Conservation (phyloP, 2,113 vertebrate genomes). For the Ictidomys tridecemlineatus region DNA sequence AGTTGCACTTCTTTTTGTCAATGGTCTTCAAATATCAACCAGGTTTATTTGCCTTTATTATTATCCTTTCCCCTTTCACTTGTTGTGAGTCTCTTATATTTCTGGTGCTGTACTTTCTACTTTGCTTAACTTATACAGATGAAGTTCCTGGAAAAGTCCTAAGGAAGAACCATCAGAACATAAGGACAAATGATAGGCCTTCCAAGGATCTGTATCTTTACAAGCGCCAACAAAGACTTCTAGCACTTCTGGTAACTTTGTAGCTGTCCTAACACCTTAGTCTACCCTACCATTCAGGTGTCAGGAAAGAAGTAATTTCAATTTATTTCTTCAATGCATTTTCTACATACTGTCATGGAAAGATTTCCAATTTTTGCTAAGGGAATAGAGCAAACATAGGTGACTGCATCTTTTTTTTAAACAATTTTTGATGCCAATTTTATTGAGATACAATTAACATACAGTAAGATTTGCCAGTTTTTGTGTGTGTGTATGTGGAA, state of each 20-base stretch:
- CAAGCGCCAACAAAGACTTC: neutral
- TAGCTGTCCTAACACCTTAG: neutral
- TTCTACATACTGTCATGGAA: neutral
- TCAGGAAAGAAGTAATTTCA: neutral
- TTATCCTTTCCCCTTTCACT: neutral
- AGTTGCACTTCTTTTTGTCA: neutral
- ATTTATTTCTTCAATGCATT: neutral
- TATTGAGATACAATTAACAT: too few species aligned
- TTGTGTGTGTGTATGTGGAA: neutral
- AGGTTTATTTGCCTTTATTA: neutral
- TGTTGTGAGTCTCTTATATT: neutral
- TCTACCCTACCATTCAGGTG: neutral
- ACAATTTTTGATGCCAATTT: too few species aligned
- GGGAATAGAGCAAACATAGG: neutral
- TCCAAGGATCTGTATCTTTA: neutral
- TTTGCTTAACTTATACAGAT: neutral
- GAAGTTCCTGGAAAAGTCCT: neutral
- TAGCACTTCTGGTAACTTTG: neutral
- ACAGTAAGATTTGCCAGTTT: too few species aligned
- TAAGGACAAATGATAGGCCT: neutral
- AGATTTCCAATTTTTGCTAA: neutral
- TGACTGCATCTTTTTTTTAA: neutral
- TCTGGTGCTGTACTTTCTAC: neutral
- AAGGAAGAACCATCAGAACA: neutral
- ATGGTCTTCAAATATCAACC: neutral